phyloP scores from a whole-genome alignment of 2,888 invertebrate genomes.

The Ethmia dodecea region DNA sequence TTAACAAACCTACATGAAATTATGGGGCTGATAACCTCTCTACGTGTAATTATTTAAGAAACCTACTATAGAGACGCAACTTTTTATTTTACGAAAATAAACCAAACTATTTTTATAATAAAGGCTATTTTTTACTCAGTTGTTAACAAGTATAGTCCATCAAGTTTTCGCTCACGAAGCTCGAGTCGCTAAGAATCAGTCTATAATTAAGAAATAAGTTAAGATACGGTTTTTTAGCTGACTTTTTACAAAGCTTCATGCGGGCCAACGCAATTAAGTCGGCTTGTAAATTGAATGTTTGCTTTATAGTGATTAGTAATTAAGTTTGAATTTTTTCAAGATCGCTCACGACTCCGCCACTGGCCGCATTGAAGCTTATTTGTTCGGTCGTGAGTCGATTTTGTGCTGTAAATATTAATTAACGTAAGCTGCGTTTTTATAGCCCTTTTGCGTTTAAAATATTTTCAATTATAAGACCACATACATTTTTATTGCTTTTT shows the following conservation, averaged over 20 bases:
- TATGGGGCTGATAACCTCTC: conserved; percentile 71
- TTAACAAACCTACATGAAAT: conserved; percentile 43
- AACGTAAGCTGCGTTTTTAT: conserved; percentile 28
- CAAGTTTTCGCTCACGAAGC: conserved; percentile 55
- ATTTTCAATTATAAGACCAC: conserved; percentile 14
- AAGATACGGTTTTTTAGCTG: conserved; percentile 72
- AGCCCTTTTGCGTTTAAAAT: conserved; percentile 12
- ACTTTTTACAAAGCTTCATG: conserved; percentile 69
- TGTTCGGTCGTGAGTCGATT: conserved; percentile 52
- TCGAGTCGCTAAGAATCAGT: conserved; percentile 70
- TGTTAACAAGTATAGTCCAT: conserved; percentile 27
- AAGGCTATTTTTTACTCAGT: conserved; percentile 22
- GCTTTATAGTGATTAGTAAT: conserved; percentile 77
- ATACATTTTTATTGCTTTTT: too few relatives aligned
- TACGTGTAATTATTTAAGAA: conserved; percentile 70
- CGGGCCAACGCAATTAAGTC: conserved; percentile 70
- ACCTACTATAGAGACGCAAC: conserved; percentile 34
- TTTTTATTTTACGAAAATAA: conserved; percentile 25
- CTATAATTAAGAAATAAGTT: conserved; percentile 78
- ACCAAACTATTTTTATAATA: conserved; percentile 31
- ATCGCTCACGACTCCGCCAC: conserved; percentile 41
- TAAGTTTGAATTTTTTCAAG: conserved; percentile 62
- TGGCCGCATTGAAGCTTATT: conserved; percentile 54
- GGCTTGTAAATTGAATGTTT: conserved; percentile 78
- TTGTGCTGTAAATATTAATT: conserved; percentile 49